A percentile compares a stretch with the other conserved stretches of the same genome.
Conservation (phyloP, 1,140 invertebrate genomes). For the Drosophila takahashii region DNA sequence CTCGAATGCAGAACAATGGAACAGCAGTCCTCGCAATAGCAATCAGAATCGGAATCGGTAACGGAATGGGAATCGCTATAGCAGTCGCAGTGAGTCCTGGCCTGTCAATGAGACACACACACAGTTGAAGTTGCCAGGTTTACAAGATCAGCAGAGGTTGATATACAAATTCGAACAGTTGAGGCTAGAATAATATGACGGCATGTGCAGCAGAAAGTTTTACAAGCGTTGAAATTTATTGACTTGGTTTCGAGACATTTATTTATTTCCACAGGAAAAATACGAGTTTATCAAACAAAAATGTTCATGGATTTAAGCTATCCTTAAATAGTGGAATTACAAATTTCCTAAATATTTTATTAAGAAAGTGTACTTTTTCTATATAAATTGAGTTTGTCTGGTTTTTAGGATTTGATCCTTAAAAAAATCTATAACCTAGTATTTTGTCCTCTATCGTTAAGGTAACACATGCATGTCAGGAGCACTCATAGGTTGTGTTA, state of each 20-base stretch:
- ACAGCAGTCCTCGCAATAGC: constrained; percentile 42
- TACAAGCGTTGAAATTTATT: too few relatives aligned
- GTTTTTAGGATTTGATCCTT: too few relatives aligned
- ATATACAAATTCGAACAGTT: constrained; percentile 43
- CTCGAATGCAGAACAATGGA: constrained; percentile 52
- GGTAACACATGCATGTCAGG: constrained; percentile 1
- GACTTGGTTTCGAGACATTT: not conserved
- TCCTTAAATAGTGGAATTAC: too few relatives aligned
- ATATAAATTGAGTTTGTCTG: too few relatives aligned
- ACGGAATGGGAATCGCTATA: constrained; percentile 7
- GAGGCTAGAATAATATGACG: constrained; percentile 2
- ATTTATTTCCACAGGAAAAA: not conserved
- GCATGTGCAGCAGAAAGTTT: not conserved
- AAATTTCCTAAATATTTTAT: not conserved
- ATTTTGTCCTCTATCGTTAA: not conserved
- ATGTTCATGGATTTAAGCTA: too few relatives aligned
- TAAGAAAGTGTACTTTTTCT: too few relatives aligned
- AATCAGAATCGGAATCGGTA: constrained; percentile 24
- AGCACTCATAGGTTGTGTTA: constrained; percentile 11
- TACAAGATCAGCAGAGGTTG: constrained; percentile 69
- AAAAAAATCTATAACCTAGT: not conserved
- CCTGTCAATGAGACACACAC: constrained; percentile 71
- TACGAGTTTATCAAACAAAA: too few relatives aligned
- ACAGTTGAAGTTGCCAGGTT: constrained; percentile 51
- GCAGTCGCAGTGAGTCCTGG: constrained; percentile 37